phyloP scores from a whole-genome alignment of 2,888 invertebrate genomes.

The Drosophila melanocephala region DNA sequence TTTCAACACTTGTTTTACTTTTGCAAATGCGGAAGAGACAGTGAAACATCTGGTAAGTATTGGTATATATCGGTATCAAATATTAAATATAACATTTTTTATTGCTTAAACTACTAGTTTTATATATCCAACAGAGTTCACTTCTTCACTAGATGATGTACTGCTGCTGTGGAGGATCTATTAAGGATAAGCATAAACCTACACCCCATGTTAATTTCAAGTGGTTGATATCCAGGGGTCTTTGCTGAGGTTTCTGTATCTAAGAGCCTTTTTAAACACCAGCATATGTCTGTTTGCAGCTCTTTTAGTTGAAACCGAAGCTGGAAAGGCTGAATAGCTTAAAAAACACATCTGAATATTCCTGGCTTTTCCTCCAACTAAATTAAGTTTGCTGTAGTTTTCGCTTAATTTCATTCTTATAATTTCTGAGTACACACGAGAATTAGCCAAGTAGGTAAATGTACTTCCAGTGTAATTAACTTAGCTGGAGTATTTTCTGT shows the following conservation, averaged over 20 bases:
- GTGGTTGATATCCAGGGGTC: fast-evolving
- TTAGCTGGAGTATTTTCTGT: neutral
- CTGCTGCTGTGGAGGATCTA: neutral
- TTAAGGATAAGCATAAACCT: neutral
- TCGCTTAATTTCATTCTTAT: neutral
- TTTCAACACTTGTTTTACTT: neutral
- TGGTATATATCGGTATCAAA: neutral
- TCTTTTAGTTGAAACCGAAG: neutral
- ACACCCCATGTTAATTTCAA: neutral
- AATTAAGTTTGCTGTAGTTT: neutral
- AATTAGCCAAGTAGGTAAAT: neutral
- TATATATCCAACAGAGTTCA: neutral
- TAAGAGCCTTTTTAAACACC: neutral
- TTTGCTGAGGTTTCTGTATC: neutral
- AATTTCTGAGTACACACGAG: neutral
- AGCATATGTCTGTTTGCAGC: neutral
- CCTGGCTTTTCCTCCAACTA: neutral
- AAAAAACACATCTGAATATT: neutral
- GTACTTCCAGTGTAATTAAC: conserved; percentile 26
- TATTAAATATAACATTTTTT: neutral
- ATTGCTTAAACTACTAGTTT: neutral
- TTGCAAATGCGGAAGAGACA: neutral
- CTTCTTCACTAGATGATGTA: neutral
- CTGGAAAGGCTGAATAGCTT: neutral
- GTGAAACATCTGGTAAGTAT: neutral